Percentiles rank a stretch among this genome's conserved stretches.
These are phyloP conservation scores for Syrrhaptes paradoxus DNA, from an alignment of 2,113 vertebrate species.

Conservation along the genomic window DNA sequence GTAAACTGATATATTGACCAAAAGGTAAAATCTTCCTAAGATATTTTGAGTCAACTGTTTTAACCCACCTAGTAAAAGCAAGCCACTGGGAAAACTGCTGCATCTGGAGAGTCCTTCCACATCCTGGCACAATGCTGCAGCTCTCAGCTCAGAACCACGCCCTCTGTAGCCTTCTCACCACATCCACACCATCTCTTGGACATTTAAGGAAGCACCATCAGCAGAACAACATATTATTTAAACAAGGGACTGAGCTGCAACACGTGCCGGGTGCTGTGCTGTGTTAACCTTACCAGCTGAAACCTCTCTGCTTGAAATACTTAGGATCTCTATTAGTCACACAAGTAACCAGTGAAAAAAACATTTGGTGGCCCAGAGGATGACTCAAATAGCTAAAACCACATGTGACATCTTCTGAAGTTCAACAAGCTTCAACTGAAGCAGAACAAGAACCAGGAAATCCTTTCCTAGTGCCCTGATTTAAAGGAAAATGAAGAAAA, in stretches of 20 bases:
- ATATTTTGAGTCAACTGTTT: not conserved
- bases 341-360: not conserved
- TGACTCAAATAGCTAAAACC: not conserved
- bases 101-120: not conserved
- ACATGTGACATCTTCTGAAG: not conserved
- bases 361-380: not conserved
- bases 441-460: not conserved
- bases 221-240: not conserved
- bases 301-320: not conserved
- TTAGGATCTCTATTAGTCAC: not conserved
- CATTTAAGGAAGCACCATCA: not conserved
- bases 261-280: not conserved
- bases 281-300: not conserved
- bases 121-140: not conserved
- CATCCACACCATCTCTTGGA: not conserved
- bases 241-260: not conserved
- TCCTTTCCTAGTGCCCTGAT: not conserved
- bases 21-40: not conserved
- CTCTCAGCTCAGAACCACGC: not conserved
- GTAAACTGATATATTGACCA: not conserved
- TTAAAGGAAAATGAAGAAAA: not conserved
- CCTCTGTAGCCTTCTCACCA: not conserved
- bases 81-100: not conserved
- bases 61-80: not conserved
- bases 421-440: not conserved